These are phyloP conservation scores for human (Homo sapiens) DNA, from an alignment of 2,113 vertebrate species.

Conservation along the genomic window DNA sequence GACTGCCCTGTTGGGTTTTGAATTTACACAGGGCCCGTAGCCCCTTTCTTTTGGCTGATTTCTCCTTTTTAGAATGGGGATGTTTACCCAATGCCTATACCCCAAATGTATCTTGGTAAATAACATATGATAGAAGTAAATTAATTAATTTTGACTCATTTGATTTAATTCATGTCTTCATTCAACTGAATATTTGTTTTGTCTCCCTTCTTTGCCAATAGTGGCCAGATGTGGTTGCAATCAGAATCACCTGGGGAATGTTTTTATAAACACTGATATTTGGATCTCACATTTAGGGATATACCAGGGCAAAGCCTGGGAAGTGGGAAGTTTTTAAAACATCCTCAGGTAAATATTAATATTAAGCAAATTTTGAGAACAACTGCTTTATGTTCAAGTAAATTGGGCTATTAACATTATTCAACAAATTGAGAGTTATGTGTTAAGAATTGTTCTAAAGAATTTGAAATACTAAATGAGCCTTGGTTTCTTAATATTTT, in stretches of 20 bases:
- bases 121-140: no score
- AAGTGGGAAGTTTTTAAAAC: neutral
- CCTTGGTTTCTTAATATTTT: neutral
- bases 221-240: neutral
- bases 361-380: neutral
- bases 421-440: neutral
- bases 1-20: no score
- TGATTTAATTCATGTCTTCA: neutral
- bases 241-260: neutral
- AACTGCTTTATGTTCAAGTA: neutral
- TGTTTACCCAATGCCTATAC: no score
- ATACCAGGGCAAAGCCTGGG: neutral
- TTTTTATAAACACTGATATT: neutral
- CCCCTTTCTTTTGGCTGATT: no score
- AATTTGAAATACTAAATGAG: neutral
- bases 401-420: neutral
- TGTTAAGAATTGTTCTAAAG: neutral
- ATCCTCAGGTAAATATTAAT: neutral
- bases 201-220: neutral
- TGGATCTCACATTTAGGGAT: neutral
- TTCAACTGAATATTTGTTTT: neutral
- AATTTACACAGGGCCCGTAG: no score
- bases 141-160: neutral
- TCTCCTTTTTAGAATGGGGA: no score
- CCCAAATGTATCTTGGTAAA: no score